Base-by-base conservation (phyloP, 1,140 invertebrate genomes). In the Drosophila pallidifrons region DNA sequence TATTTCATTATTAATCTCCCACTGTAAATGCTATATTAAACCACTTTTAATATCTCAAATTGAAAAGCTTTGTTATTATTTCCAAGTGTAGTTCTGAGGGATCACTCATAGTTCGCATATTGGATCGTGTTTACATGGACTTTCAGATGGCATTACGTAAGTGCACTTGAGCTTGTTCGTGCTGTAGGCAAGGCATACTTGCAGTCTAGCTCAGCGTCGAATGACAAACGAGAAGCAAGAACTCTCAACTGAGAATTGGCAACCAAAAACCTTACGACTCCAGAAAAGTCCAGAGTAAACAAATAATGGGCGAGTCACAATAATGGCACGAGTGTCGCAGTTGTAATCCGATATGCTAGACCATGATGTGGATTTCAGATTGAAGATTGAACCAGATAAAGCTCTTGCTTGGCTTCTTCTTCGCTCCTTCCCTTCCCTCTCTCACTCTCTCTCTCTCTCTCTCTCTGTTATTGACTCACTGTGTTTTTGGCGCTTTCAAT, bases 221-320 rank as follows among this genome's bases (percentile, higher is more conserved):
- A n/a, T 32, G 32, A 47, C 13, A 16, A 13, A 13, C 13, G 13
- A n/a, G n/a, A 67, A 66, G 2, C 28, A n/a, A 35, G 13, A 54
- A 35, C 28, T 28, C 28, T 30, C 7, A 52, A 30, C 28, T 5
- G 8, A 5, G n/a, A 52, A 52, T 52, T n/a, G 51, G 51, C 11
- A 52, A 52, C n/a, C 28, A 35, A 35, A 15, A 54, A 25, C 20
- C 41, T 43, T 43, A 38, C 2, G n/a, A 5, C 41, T 43, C 32
- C 30, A 3, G 8, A 38, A 38, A 58, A 57, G n/a, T 30, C 15
- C 13, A 25, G 1, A 8, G 16, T 66, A 66, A 72, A 72, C 43
- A 65, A 66, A 65, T 57, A 45, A 45, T 25, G 20, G 11, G 10
- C 6, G 25, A 30, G 41, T 69, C 47, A 13, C 20, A 59, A 52